Percentiles rank a stretch among this genome's conserved stretches.
Evolutionary conservation across 92 coral and sea anemone species (phyloP).

Genomic region (Diadumene lineata): DNA sequence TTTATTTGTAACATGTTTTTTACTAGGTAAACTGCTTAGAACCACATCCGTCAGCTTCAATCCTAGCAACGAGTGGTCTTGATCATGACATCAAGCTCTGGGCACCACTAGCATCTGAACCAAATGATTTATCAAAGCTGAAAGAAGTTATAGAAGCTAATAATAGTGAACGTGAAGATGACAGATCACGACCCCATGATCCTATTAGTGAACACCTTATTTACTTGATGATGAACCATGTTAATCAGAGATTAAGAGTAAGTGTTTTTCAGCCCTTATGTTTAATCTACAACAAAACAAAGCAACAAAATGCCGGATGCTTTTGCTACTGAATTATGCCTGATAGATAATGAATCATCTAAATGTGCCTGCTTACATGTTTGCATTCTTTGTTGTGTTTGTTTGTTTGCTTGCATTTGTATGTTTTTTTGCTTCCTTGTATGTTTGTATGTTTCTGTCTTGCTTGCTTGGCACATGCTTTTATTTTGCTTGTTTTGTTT

Average conservation of each 20-base stretch:
- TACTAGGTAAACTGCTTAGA: conserved; percentile 92
- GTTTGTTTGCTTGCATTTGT: not conserved
- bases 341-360: too few species aligned
- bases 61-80: conserved; percentile 96
- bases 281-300: not conserved
- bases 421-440: not conserved
- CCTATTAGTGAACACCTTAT: conserved; percentile 94
- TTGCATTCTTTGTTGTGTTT: not conserved
- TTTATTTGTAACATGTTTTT: not conserved
- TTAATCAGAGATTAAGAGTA: conserved; percentile 75
- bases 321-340: not conserved
- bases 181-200: conserved; percentile 81
- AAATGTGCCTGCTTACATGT: too few species aligned
- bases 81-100: conserved; percentile 95
- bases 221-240: conserved; percentile 96
- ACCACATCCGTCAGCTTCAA: conserved; percentile 89
- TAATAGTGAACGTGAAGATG: conserved; percentile 87
- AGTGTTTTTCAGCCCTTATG: not conserved
- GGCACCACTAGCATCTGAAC: conserved; percentile 78
- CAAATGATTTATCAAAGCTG: conserved; percentile 65
- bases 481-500: too few species aligned
- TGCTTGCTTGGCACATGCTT: too few species aligned
- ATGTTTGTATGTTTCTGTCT: too few species aligned
- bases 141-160: conserved; percentile 77
- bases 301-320: not conserved